Evolutionary conservation across 2,797 vertebrate genomes (phyloP).

Genomic region (Manis crassicaudata): DNA sequence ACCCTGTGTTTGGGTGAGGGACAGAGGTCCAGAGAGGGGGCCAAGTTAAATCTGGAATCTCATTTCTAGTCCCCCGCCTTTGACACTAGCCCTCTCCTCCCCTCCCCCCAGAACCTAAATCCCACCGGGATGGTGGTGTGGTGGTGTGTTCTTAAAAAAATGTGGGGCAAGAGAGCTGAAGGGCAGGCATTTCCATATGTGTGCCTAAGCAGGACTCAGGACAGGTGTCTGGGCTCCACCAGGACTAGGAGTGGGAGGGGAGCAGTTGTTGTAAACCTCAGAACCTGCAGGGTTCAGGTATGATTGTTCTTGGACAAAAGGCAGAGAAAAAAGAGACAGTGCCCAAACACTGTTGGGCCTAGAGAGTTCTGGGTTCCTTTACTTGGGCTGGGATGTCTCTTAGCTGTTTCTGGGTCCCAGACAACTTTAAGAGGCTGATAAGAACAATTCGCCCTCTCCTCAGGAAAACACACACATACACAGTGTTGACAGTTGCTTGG

Average conservation of each 20-base stretch:
- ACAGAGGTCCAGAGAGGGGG: background rate
- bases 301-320: background rate
- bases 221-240: background rate
- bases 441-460: background rate
- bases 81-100: background rate
- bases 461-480: background rate
- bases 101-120: background rate
- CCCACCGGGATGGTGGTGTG: background rate
- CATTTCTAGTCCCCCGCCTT: background rate
- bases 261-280: background rate
- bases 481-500: background rate
- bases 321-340: background rate
- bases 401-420: background rate
- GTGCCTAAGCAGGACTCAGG: background rate
- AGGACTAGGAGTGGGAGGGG: background rate
- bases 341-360: background rate
- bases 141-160: constrained; percentile 6
- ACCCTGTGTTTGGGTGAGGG: background rate
- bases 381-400: background rate
- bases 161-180: background rate
- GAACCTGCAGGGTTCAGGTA: background rate
- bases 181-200: constrained; percentile 14
- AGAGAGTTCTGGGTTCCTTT: background rate
- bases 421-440: constrained; percentile 1
- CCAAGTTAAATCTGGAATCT: background rate